These are phyloP conservation scores for Diadegma fenestrale DNA, from an alignment of 2,888 invertebrate genomes.

Conservation along the genomic window DNA sequence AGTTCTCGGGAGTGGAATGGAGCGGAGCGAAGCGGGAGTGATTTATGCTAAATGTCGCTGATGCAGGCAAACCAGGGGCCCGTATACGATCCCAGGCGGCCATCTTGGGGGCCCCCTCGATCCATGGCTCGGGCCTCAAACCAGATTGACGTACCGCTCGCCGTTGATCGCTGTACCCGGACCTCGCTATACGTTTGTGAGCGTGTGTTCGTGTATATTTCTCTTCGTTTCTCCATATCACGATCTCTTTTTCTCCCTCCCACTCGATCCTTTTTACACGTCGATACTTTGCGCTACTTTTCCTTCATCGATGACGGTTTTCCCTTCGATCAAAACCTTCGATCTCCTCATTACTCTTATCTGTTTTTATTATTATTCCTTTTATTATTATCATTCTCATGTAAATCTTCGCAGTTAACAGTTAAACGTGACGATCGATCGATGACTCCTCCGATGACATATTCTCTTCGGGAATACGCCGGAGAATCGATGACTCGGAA, in stretches of 20 bases:
- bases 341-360: background rate
- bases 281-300: slow-evolving; percentile 38
- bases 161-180: slow-evolving; percentile 67
- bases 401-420: background rate
- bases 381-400: background rate
- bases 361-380: background rate
- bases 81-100: slow-evolving; percentile 75
- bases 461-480: background rate
- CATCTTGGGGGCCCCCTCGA: slow-evolving; percentile 78
- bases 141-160: slow-evolving; percentile 72
- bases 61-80: slow-evolving; percentile 80
- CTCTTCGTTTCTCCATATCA: slow-evolving; percentile 55
- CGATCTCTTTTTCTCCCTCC: slow-evolving; percentile 52
- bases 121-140: slow-evolving; percentile 71
- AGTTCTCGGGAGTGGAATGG: slow-evolving; percentile 66
- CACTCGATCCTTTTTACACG: slow-evolving; percentile 18
- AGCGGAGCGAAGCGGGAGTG: slow-evolving; percentile 81
- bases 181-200: slow-evolving; percentile 41
- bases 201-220: slow-evolving; percentile 32
- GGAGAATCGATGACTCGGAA: background rate
- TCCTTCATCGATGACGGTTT: slow-evolving; percentile 25
- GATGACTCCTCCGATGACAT: background rate
- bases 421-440: background rate
- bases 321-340: slow-evolving; percentile 9
- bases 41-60: slow-evolving; percentile 83